Conservation (phyloP, 2,797 vertebrate genomes). For the Gymnodraco acuticeps region DNA sequence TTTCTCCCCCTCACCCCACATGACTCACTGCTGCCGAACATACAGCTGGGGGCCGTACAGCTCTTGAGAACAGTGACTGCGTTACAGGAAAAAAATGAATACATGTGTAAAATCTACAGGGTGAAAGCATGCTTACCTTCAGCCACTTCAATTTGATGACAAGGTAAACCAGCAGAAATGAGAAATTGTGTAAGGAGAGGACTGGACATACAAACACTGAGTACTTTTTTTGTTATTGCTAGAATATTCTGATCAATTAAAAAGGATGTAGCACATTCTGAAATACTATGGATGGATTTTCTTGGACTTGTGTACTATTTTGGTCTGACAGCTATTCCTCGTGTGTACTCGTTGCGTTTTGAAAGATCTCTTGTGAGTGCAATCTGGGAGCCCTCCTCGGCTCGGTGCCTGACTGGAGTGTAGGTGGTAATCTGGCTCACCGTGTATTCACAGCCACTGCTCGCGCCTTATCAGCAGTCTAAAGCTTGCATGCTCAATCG, state of each 20-base stretch:
- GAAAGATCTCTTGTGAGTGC: not conserved
- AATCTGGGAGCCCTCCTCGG: constrained; percentile 53
- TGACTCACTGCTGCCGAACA: constrained; percentile 27
- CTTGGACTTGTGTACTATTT: constrained; percentile 25
- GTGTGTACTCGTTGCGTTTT: constrained; percentile 2
- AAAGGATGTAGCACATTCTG: constrained; percentile 16
- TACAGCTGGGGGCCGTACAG: constrained; percentile 4
- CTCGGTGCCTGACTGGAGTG: constrained; percentile 43
- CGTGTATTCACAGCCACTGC: constrained; percentile 73
- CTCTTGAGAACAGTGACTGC: constrained; percentile 4
- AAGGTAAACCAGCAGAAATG: constrained; percentile 36
- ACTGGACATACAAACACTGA: constrained; percentile 4
- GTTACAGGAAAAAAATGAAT: constrained; percentile 23
- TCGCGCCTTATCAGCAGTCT: constrained; percentile 85
- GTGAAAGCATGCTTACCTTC: constrained; percentile 48
- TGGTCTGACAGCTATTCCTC: constrained; percentile 27
- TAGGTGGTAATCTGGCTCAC: constrained; percentile 70
- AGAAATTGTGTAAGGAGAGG: constrained; percentile 4
- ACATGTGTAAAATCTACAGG: constrained; percentile 35
- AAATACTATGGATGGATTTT: constrained; percentile 10
- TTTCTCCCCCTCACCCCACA: constrained; percentile 14
- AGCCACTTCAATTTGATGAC: constrained; percentile 63
- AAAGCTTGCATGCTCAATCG: constrained; percentile 83
- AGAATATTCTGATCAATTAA: constrained; percentile 18
- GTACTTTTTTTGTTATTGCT: not conserved